These are phyloP conservation scores for Boloria euphrosyne DNA, from an alignment of 2,888 invertebrate genomes.

Conservation along the genomic window DNA sequence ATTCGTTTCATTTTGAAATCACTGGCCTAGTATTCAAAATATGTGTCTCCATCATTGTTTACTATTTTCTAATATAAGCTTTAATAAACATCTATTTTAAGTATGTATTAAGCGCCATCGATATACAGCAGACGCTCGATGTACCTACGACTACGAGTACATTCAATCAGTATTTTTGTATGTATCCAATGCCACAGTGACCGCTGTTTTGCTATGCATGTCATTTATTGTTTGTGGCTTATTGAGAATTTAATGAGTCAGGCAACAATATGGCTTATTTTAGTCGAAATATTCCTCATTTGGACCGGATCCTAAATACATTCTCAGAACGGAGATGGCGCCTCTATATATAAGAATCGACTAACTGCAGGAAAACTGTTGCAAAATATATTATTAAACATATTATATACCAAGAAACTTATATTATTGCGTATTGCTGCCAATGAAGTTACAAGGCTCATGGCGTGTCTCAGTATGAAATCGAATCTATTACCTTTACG, in stretches of 20 bases:
- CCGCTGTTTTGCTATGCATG: constrained; percentile 38
- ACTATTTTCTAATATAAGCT: too few species aligned
- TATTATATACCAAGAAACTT: neutral
- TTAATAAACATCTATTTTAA: too few species aligned
- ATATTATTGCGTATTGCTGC: neutral
- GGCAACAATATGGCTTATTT: constrained; percentile 20
- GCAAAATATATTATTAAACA: neutral
- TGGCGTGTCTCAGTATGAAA: neutral
- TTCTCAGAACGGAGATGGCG: constrained; percentile 36
- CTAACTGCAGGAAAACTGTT: constrained; percentile 17
- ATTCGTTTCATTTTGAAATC: too few species aligned
- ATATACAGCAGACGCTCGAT: constrained; percentile 22
- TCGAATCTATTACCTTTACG: neutral
- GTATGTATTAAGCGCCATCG: constrained; percentile 11
- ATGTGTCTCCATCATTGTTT: too few species aligned
- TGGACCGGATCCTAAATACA: constrained; percentile 23
- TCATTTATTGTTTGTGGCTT: constrained; percentile 34
- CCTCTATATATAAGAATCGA: neutral
- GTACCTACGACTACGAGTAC: constrained; percentile 5
- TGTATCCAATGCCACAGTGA: constrained; percentile 21
- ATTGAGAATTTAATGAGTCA: constrained; percentile 41
- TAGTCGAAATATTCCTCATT: constrained; percentile 29
- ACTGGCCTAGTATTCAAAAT: too few species aligned
- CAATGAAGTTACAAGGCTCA: too few species aligned
- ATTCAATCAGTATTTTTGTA: constrained; percentile 18